phyloP scores from a whole-genome alignment of 2,797 vertebrate genomes.

The Semaprochilodus insignis region DNA sequence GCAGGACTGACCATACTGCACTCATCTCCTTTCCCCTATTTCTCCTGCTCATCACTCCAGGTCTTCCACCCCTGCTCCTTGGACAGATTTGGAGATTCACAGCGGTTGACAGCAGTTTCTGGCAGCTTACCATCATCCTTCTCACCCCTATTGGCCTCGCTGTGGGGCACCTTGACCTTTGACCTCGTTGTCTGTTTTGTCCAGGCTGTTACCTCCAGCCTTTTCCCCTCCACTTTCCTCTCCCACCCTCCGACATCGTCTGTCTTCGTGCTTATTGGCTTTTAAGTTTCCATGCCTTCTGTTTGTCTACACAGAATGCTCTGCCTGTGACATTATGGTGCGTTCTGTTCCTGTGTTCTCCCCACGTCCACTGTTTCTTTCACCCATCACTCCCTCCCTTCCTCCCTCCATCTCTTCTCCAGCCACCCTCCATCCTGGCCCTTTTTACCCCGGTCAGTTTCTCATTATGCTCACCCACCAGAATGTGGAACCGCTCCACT shows the following conservation, averaged over 20 bases:
- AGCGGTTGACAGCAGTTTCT: slow-evolving; percentile 3
- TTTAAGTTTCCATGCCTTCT: slow-evolving; percentile 21
- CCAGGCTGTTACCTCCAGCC: background rate
- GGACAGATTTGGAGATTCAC: background rate
- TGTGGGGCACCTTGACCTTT: background rate
- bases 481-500: slow-evolving; percentile 86
- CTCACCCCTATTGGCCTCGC: slow-evolving; percentile 6
- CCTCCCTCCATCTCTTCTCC: slow-evolving; percentile 60
- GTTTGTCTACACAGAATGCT: slow-evolving; percentile 41
- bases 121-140: background rate
- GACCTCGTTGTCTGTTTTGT: slow-evolving; percentile 8
- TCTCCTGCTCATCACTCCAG: background rate
- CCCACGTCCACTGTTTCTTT: slow-evolving; percentile 43
- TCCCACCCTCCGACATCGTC: slow-evolving; percentile 7
- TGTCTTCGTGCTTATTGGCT: slow-evolving; percentile 23
- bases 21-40: background rate
- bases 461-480: slow-evolving; percentile 89
- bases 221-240: background rate
- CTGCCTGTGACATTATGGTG: slow-evolving; percentile 40
- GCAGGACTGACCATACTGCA: background rate
- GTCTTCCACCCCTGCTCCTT: background rate
- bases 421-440: slow-evolving; percentile 75
- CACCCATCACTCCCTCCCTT: slow-evolving; percentile 76
- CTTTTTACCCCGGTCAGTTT: slow-evolving; percentile 85
- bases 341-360: slow-evolving; percentile 39